Percentiles rank a stretch among this genome's conserved stretches.
Conservation (phyloP, 2,113 vertebrate species). For the Psettodes erumei region DNA sequence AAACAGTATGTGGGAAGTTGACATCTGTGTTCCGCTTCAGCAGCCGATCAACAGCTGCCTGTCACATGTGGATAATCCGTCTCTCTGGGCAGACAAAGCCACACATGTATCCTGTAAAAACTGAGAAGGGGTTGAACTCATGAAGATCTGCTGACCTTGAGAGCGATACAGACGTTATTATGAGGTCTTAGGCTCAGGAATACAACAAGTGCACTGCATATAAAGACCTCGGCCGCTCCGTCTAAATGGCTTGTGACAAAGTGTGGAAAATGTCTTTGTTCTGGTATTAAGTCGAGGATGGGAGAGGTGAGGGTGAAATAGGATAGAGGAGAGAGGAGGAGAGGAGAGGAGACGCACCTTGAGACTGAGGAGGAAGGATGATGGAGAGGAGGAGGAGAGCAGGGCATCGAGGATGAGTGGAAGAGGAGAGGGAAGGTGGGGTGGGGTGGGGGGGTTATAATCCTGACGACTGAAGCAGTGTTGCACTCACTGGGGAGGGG, state of each 20-base stretch:
- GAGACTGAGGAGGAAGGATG: slow-evolving; percentile 47
- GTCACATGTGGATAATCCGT: slow-evolving; percentile 51
- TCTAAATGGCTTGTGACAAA: slow-evolving; percentile 74
- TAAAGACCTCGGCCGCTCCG: slow-evolving; percentile 68
- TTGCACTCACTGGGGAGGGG: slow-evolving; percentile 70
- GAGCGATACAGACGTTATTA: slow-evolving; percentile 35
- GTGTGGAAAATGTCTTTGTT: slow-evolving; percentile 76
- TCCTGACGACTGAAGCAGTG: slow-evolving; percentile 66
- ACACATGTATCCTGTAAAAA: not conserved
- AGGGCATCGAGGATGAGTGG: no score
- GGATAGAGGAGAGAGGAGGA: slow-evolving; percentile 37
- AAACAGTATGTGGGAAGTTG: not conserved
- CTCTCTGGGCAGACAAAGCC: slow-evolving; percentile 6
- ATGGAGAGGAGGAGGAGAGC: slow-evolving; percentile 58
- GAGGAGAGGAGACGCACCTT: slow-evolving; percentile 33
- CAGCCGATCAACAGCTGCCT: not conserved
- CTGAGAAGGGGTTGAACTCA: slow-evolving; percentile 33
- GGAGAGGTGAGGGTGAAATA: slow-evolving; percentile 66
- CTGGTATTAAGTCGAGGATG: slow-evolving; percentile 59
- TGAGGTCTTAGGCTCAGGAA: slow-evolving; percentile 32
- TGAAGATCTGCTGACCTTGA: slow-evolving; percentile 52
- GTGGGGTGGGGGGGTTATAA: slow-evolving; percentile 55
- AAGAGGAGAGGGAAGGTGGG: slow-evolving; percentile 24
- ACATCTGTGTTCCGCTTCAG: not conserved
- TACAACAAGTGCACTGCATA: slow-evolving; percentile 64